Evolutionary conservation across 2,113 vertebrate species (phyloP).

Genomic region (Eclectus roratus): DNA sequence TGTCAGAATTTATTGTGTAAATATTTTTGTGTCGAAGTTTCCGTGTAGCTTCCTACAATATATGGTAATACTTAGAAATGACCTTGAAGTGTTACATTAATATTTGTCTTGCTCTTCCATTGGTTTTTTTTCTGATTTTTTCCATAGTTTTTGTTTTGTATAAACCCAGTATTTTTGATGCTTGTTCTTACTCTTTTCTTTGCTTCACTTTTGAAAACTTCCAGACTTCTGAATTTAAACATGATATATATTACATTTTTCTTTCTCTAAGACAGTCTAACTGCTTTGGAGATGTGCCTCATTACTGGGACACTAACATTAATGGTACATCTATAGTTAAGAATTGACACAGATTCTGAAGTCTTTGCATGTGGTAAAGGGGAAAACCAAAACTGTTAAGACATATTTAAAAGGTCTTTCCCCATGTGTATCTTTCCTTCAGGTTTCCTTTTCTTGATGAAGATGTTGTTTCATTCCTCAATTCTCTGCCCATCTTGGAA

Average conservation of each 20-base stretch:
- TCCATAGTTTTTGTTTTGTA: not conserved
- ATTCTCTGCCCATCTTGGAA: constrained; percentile 82
- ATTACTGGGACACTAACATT: not conserved
- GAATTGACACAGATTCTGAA: not conserved
- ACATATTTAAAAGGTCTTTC: not conserved
- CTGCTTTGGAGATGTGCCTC: not conserved
- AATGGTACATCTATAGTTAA: not conserved
- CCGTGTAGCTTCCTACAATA: not conserved
- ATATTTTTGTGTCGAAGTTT: not conserved
- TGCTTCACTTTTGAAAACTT: not conserved
- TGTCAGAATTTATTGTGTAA: not conserved
- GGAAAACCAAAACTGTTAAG: not conserved
- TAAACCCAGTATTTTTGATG: not conserved
- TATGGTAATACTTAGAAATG: not conserved
- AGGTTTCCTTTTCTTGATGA: constrained; percentile 97
- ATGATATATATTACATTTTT: not conserved
- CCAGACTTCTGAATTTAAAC: not conserved
- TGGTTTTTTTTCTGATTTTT: not conserved
- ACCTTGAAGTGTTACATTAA: not conserved
- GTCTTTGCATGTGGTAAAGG: not conserved
- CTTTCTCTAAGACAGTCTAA: not conserved
- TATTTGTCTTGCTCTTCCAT: not conserved
- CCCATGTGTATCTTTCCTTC: not conserved
- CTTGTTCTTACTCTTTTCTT: not conserved
- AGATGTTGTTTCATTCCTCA: constrained; percentile 90